phyloP scores from a whole-genome alignment of 2,888 invertebrate species.

The Brachypalpus laphriformis region DNA sequence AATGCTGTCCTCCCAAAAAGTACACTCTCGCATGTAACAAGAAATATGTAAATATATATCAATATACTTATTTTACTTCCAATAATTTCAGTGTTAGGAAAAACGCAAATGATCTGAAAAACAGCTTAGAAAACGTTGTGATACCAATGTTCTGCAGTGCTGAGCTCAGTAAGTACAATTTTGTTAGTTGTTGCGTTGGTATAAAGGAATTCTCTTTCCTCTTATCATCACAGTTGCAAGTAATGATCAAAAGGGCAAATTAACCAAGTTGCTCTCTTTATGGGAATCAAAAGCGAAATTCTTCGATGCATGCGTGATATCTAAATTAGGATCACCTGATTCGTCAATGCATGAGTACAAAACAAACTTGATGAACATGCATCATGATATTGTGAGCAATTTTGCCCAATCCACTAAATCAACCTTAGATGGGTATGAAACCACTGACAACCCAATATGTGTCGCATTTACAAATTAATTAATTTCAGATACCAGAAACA shows the following conservation, averaged over 20 bases:
- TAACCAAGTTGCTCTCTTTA: conserved; percentile 95
- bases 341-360: conserved; percentile 95
- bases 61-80: conserved; percentile 37
- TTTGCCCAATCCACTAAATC: conserved; percentile 91
- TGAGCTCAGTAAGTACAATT: conserved; percentile 81
- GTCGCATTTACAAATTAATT: background rate
- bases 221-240: conserved; percentile 87
- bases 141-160: conserved; percentile 99
- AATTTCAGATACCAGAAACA: conserved; percentile 93
- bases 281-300: conserved; percentile 99
- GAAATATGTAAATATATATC: background rate
- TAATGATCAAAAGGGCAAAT: conserved; percentile 94
- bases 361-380: conserved; percentile 91
- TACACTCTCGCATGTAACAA: background rate
- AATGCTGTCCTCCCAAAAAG: background rate
- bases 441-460: background rate
- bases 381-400: conserved; percentile 90
- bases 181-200: background rate
- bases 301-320: conserved; percentile 91
- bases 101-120: conserved; percentile 96
- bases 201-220: conserved; percentile 70
- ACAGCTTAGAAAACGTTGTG: conserved; percentile 96
- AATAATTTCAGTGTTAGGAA: conserved; percentile 92
- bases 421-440: conserved; percentile 89
- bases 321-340: conserved; percentile 93